Conservation (phyloP, 2,888 invertebrate genomes). For the Amiota minor region DNA sequence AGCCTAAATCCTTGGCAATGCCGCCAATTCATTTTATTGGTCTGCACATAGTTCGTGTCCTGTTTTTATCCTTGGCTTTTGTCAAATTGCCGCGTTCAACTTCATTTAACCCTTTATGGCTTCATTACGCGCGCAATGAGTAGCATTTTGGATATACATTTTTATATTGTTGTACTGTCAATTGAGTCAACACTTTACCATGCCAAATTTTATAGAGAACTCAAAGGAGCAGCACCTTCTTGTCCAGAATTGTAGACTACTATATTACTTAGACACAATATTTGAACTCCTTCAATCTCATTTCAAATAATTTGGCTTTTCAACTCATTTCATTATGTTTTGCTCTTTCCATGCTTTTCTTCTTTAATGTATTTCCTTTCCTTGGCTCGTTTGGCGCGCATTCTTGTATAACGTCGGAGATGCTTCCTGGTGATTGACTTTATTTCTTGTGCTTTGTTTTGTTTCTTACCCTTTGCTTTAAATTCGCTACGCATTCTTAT, state of each 20-base stretch:
- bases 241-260: conserved; percentile 16
- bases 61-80: conserved; percentile 21
- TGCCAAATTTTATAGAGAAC: no score
- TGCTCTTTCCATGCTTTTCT: background rate
- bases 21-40: conserved; percentile 57
- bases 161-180: background rate
- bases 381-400: conserved; percentile 41
- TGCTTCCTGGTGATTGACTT: background rate
- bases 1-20: conserved; percentile 9
- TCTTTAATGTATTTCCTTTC: conserved; percentile 6
- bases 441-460: background rate
- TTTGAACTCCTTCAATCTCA: no score
- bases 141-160: conserved; percentile 28
- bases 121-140: conserved; percentile 40
- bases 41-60: no score
- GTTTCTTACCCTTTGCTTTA: conserved; percentile 4
- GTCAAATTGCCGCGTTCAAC: conserved; percentile 67
- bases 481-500: background rate
- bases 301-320: background rate
- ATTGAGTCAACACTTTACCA: no score
- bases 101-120: conserved; percentile 66
- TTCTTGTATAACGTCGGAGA: conserved; percentile 9
- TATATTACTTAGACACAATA: no score
- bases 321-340: background rate
- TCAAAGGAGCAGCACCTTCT: conserved; percentile 14